These are phyloP conservation scores for Brenthis daphne DNA, from an alignment of 2,888 invertebrate species.

Conservation along the genomic window DNA sequence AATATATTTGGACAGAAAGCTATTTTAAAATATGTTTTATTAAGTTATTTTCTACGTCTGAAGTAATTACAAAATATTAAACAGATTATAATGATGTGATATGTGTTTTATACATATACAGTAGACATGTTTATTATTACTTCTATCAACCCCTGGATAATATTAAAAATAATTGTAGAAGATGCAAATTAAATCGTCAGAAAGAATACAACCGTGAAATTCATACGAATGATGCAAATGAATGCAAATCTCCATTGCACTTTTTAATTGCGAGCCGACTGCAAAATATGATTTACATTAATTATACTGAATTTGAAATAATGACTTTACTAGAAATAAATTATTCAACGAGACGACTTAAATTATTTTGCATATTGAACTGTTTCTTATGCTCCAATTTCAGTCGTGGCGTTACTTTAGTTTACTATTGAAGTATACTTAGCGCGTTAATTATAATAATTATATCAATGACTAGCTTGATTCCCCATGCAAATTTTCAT, in stretches of 20 bases:
- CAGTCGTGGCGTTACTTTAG: too few relatives aligned
- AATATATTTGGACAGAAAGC: too few relatives aligned
- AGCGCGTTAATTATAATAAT: background rate
- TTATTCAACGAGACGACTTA: background rate
- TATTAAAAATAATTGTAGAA: slow-evolving; percentile 10
- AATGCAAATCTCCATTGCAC: slow-evolving; percentile 22
- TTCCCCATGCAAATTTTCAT: too few relatives aligned
- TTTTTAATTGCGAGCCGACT: slow-evolving; percentile 20
- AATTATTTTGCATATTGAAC: background rate
- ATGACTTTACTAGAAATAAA: background rate
- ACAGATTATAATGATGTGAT: too few relatives aligned
- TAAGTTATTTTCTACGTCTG: too few relatives aligned
- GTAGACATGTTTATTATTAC: too few relatives aligned
- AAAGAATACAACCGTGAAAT: slow-evolving; percentile 19
- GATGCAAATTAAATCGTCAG: slow-evolving; percentile 9
- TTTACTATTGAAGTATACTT: too few relatives aligned
- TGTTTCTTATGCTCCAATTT: background rate
- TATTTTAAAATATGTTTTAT: too few relatives aligned
- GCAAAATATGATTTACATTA: slow-evolving; percentile 22
- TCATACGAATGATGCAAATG: slow-evolving; percentile 30
- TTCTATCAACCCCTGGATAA: background rate
- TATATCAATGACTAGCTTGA: too few relatives aligned
- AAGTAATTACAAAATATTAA: too few relatives aligned
- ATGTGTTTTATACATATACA: too few relatives aligned
- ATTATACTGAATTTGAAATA: slow-evolving; percentile 16